Percentiles rank a stretch among this genome's conserved stretches.
phyloP scores from a whole-genome alignment of 2,888 invertebrate genomes.

The Perithous albicinctus region DNA sequence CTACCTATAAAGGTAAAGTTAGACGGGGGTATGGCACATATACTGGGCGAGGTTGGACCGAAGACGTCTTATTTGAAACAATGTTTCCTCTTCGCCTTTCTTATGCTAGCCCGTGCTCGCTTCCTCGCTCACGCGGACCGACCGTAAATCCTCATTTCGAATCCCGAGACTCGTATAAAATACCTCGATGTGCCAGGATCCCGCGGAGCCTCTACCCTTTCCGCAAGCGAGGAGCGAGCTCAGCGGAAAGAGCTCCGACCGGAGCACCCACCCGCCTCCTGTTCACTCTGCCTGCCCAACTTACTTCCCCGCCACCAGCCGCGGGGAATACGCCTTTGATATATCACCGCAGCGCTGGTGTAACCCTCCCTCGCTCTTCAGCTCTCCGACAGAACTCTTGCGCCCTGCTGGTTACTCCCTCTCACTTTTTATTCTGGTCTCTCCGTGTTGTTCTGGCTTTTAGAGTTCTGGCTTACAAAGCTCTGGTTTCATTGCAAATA shows the following conservation, averaged over 20 bases:
- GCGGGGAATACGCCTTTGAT: conserved; percentile 73
- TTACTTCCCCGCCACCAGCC: conserved; percentile 59
- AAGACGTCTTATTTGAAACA: conserved; percentile 84
- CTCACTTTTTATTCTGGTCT: conserved; percentile 38
- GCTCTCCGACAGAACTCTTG: conserved; percentile 32
- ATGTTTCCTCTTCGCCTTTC: conserved; percentile 77
- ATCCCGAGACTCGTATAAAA: conserved; percentile 83
- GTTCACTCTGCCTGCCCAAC: conserved; percentile 47
- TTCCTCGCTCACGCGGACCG: conserved; percentile 75
- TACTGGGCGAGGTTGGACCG: conserved; percentile 24
- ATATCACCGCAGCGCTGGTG: conserved; percentile 74
- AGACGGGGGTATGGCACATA: neutral
- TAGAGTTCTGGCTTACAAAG: conserved; percentile 16
- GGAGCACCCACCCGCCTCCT: conserved; percentile 20
- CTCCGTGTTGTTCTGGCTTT: conserved; percentile 15
- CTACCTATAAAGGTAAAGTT: conserved; percentile 37
- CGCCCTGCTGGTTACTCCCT: conserved; percentile 26
- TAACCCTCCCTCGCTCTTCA: conserved; percentile 26
- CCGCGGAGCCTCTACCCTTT: conserved; percentile 66
- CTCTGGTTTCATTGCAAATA: neutral
- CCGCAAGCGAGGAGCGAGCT: conserved; percentile 63
- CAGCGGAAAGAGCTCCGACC: conserved; percentile 49
- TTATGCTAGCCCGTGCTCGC: conserved; percentile 19
- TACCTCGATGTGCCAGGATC: conserved; percentile 71
- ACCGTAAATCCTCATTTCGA: conserved; percentile 84